Evolutionary conservation across 2,113 vertebrate species (phyloP).

Genomic region (Oplegnathus fasciatus): DNA sequence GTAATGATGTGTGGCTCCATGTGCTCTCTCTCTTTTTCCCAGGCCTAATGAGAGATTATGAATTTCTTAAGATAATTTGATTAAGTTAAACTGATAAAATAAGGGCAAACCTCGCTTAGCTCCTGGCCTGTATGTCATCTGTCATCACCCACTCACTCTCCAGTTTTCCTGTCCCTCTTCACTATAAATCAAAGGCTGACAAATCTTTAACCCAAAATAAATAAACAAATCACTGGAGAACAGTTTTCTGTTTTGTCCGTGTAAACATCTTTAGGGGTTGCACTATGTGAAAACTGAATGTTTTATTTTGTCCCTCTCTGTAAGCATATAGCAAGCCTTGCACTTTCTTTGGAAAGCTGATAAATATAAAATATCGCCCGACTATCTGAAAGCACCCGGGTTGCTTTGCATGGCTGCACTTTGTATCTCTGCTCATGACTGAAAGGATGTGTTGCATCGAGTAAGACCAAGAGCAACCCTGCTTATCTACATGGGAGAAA

Average conservation of each 20-base stretch:
- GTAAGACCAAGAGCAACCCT: slow-evolving; percentile 60
- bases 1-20: background rate
- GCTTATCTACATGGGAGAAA: slow-evolving; percentile 66
- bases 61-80: background rate
- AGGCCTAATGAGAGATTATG: slow-evolving; percentile 11
- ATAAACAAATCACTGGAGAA: slow-evolving; percentile 37
- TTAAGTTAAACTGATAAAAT: slow-evolving; percentile 25
- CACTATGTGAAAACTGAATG: slow-evolving; percentile 36
- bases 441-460: slow-evolving; percentile 75
- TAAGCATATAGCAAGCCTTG: slow-evolving; percentile 72
- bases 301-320: slow-evolving; percentile 56
- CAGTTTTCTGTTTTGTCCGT: slow-evolving; percentile 42
- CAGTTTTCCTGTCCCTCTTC: background rate
- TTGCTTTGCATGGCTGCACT: slow-evolving; percentile 77
- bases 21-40: background rate
- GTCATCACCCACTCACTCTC: background rate
- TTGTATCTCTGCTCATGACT: slow-evolving; percentile 70
- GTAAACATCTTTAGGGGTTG: slow-evolving; percentile 52
- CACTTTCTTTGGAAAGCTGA: slow-evolving; percentile 76
- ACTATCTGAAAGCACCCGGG: slow-evolving; percentile 60
- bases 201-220: slow-evolving; percentile 40
- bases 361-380: slow-evolving; percentile 80
- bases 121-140: slow-evolving; percentile 12
- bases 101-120: background rate
- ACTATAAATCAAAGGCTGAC: slow-evolving; percentile 29